These are phyloP conservation scores for Drosophila affinis DNA, from an alignment of 2,888 invertebrate genomes.

Conservation along the genomic window DNA sequence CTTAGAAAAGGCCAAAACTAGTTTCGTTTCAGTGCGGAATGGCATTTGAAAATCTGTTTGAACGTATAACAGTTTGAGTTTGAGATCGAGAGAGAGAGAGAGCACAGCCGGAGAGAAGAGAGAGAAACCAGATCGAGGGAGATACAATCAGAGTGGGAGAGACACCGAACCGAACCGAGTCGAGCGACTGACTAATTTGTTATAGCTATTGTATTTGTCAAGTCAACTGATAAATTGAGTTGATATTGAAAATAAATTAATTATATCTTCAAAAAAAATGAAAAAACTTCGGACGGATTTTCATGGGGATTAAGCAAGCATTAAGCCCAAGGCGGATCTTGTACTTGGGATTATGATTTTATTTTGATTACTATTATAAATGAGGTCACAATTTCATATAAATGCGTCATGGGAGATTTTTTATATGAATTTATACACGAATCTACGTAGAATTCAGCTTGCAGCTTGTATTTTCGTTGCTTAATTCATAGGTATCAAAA, in stretches of 20 bases:
- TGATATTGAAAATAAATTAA: slow-evolving; percentile 80
- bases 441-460: neutral
- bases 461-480: slow-evolving; percentile 3
- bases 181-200: slow-evolving; percentile 54
- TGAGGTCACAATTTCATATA: slow-evolving; percentile 31
- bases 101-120: slow-evolving; percentile 25
- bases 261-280: slow-evolving; percentile 56
- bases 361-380: slow-evolving; percentile 18
- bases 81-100: slow-evolving; percentile 29
- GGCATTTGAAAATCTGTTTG: slow-evolving; percentile 63
- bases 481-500: neutral
- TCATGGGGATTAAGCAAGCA: slow-evolving; percentile 27
- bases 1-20: slow-evolving; percentile 60
- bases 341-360: slow-evolving; percentile 20
- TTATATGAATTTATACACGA: slow-evolving; percentile 1
- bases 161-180: neutral
- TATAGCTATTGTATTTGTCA: slow-evolving; percentile 71
- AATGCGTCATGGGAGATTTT: slow-evolving; percentile 30
- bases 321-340: slow-evolving; percentile 10
- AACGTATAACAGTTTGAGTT: slow-evolving; percentile 33
- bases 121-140: neutral
- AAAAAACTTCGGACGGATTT: slow-evolving; percentile 35
- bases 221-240: slow-evolving; percentile 78
- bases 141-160: slow-evolving; percentile 12
- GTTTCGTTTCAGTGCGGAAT: slow-evolving; percentile 68